Evolutionary conservation across 2,113 vertebrate genomes (phyloP), one percentile per base, ranked within the genome.

Genomic region (Cettia cetti): DNA sequence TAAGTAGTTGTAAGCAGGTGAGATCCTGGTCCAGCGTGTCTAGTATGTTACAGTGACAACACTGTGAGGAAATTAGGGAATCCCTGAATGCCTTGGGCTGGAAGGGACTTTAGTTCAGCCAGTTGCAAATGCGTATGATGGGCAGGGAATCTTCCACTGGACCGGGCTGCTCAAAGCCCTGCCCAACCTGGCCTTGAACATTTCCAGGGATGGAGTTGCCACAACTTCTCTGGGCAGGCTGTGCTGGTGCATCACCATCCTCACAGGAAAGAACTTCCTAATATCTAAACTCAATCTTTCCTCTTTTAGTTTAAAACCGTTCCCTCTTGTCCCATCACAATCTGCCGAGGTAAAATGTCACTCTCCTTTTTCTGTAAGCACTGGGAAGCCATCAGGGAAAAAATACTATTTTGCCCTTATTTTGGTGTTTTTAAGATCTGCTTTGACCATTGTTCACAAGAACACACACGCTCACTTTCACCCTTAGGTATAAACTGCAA

Each of bases 401-500:
- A 57, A 45, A 17, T 7, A 28, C 0, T 26, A 2, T 15, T 90
- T 35, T 72, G 40, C 12, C 35, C 27, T 20, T 45, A 9, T 10
- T 2, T 2, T 33, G 35, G 7, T 76, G 35, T 31, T 86, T 39
- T 37, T n/a, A 60, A 42, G 24, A 42, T 59, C 18, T 64, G 33
- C 18, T 42, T 37, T 71, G 52, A 40, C 30, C 33, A 2, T 9
- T 45, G 13, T 1, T 18, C 10, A 7, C 33, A 24, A n/a, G 35
- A 39, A 3, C 7, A 6, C 9, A 3, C 9, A 0, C 1, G 4
- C 3, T 3, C 1, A 0, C 50, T 90, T 72, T 78, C 19, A 11
- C 31, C 26, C 26, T 26, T 50, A 8, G 28, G 7, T 63, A 24
- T 30, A 24, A 90, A 61, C 49, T 30, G 45, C 28, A 53, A 65